These are phyloP conservation scores for Miichthys miiuy DNA, from an alignment of 2,797 vertebrate genomes.

Conservation along the genomic window DNA sequence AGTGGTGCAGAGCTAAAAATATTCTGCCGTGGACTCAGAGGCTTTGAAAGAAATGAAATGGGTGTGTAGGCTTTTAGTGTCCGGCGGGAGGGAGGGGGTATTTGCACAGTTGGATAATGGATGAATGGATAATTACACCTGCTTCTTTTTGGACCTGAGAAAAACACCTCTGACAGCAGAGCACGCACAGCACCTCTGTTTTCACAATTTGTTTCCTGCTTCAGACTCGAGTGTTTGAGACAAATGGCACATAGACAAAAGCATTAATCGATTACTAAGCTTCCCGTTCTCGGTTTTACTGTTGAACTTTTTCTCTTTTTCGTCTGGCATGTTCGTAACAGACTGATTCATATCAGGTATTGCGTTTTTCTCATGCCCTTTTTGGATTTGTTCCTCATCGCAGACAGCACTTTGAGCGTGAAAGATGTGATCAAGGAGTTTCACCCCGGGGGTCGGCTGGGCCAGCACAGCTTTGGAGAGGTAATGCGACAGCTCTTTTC, in stretches of 20 bases:
- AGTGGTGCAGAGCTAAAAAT: constrained; percentile 65
- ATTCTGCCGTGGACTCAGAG: constrained; percentile 44
- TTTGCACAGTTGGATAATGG: constrained; percentile 65
- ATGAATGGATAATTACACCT: constrained; percentile 68
- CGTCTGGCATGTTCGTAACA: background rate
- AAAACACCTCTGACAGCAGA: constrained; percentile 23
- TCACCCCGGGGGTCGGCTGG: constrained; percentile 84
- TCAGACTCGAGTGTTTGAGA: background rate
- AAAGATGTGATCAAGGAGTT: constrained; percentile 92
- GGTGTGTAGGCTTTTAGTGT: constrained; percentile 66
- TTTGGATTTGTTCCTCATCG: constrained; percentile 8
- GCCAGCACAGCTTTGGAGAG: constrained; percentile 84
- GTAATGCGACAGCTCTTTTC: constrained; percentile 72
- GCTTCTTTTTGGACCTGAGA: constrained; percentile 38
- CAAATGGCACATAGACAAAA: background rate
- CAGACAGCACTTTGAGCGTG: constrained; percentile 90
- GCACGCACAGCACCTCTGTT: constrained; percentile 9
- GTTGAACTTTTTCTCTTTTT: background rate
- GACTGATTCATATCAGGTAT: background rate
- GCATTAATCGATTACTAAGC: background rate
- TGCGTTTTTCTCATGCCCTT: background rate
- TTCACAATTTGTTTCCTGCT: constrained; percentile 16
- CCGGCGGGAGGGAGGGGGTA: background rate
- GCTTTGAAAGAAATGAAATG: constrained; percentile 73
- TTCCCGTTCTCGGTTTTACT: background rate